A percentile compares a stretch with the other conserved stretches of the same genome.
phyloP scores from a whole-genome alignment of 2,797 vertebrate species.

The Chloroceryle inda region DNA sequence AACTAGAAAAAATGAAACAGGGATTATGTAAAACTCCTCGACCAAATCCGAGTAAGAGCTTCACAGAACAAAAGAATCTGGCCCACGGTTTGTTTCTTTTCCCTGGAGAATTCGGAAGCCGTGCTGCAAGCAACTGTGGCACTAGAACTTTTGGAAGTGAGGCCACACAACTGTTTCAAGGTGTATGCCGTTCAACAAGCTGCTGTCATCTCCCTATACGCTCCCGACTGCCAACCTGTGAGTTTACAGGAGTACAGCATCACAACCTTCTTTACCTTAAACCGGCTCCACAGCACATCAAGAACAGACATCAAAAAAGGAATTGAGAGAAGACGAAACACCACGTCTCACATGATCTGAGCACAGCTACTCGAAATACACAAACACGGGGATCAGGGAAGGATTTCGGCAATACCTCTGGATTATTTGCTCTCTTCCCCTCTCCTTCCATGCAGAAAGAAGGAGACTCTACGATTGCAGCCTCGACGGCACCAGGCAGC shows the following conservation, averaged over 20 bases:
- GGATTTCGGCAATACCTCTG: neutral
- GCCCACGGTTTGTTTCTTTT: neutral
- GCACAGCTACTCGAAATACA: neutral
- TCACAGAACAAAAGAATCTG: constrained; percentile 27
- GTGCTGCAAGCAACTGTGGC: neutral
- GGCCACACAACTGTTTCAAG: neutral
- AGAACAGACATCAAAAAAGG: neutral
- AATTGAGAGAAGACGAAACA: neutral
- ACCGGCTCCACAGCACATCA: neutral
- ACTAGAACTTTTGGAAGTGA: neutral
- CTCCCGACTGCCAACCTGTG: neutral
- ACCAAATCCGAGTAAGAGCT: neutral
- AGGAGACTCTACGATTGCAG: neutral
- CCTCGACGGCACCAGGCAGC: neutral
- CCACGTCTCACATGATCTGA: neutral
- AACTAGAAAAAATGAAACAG: neutral
- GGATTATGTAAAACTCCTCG: constrained; percentile 57
- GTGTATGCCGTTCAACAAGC: neutral
- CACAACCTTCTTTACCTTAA: neutral
- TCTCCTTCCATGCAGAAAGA: neutral
- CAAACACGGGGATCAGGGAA: neutral
- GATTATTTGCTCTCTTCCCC: neutral
- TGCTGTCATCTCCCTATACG: neutral
- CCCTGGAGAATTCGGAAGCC: neutral
- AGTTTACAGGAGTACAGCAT: neutral